Conservation (phyloP, 1,140 invertebrate genomes). For the Orussus abietinus region DNA sequence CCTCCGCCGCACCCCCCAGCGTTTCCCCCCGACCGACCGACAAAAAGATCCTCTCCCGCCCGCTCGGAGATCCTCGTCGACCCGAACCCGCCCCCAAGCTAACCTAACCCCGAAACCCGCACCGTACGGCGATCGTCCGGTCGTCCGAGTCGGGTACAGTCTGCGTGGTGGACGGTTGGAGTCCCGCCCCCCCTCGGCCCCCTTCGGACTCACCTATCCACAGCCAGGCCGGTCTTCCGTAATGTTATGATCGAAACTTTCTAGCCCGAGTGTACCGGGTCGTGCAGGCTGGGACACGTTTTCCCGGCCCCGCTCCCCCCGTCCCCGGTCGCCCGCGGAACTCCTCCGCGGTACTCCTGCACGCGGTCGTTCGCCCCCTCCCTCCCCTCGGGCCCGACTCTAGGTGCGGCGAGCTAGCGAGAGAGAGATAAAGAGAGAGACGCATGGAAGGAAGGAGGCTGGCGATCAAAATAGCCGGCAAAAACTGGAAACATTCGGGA, state of each 20-base stretch:
- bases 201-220: no score
- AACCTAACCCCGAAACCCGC: slow-evolving; percentile 23
- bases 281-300: slow-evolving; percentile 48
- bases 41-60: no score
- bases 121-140: slow-evolving; percentile 23
- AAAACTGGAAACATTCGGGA: no score
- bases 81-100: no score
- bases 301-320: slow-evolving; percentile 34
- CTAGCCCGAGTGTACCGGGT: slow-evolving; percentile 39
- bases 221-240: no score
- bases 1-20: background rate
- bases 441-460: no score
- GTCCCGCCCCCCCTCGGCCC: background rate
- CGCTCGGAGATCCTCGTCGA: no score
- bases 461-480: no score
- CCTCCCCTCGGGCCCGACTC: slow-evolving; percentile 16
- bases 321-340: no score
- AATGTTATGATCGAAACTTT: slow-evolving; percentile 46
- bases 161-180: slow-evolving; percentile 12
- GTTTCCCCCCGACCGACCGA: no score
- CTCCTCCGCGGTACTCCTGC: slow-evolving; percentile 13
- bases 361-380: slow-evolving; percentile 10
- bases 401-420: slow-evolving; percentile 16
- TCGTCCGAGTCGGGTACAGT: slow-evolving; percentile 17
- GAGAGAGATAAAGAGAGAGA: no score